A percentile compares a stretch with the other conserved stretches of the same genome.
Evolutionary conservation across 2,113 vertebrate genomes (phyloP).

Genomic region (Hippocampus guttulatus): DNA sequence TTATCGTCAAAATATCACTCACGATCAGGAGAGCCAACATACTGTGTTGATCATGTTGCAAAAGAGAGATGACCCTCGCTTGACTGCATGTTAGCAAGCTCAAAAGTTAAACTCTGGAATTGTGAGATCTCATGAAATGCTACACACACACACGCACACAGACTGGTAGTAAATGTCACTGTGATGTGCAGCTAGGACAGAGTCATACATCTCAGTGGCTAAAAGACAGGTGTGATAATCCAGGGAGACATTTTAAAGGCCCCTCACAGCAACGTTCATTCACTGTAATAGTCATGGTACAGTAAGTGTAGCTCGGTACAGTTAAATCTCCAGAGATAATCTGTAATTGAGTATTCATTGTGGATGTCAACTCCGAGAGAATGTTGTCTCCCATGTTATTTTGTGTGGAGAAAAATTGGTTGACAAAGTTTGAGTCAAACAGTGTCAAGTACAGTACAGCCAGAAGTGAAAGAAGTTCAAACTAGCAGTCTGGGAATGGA

Average conservation of each 20-base stretch:
- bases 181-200: constrained; percentile 46
- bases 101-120: neutral
- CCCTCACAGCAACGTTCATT: constrained; percentile 52
- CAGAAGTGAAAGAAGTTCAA: too few relatives aligned
- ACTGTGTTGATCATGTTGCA: neutral
- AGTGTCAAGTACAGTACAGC: too few relatives aligned
- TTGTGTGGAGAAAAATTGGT: too few relatives aligned
- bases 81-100: too few relatives aligned
- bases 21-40: neutral
- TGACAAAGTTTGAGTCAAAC: too few relatives aligned
- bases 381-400: too few relatives aligned
- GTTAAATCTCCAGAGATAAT: neutral
- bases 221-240: constrained; percentile 53
- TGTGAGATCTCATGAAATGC: too few relatives aligned
- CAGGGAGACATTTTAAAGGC: constrained; percentile 43
- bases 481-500: too few relatives aligned
- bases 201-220: constrained; percentile 66
- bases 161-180: constrained; percentile 24
- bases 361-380: too few relatives aligned
- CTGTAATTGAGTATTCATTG: neutral
- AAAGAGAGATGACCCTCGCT: neutral
- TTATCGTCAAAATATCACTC: too few relatives aligned
- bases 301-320: constrained; percentile 5
- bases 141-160: constrained; percentile 8
- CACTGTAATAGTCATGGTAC: constrained; percentile 60